phyloP scores from a whole-genome alignment of 2,797 vertebrate species.

The Prunella strophiata region DNA sequence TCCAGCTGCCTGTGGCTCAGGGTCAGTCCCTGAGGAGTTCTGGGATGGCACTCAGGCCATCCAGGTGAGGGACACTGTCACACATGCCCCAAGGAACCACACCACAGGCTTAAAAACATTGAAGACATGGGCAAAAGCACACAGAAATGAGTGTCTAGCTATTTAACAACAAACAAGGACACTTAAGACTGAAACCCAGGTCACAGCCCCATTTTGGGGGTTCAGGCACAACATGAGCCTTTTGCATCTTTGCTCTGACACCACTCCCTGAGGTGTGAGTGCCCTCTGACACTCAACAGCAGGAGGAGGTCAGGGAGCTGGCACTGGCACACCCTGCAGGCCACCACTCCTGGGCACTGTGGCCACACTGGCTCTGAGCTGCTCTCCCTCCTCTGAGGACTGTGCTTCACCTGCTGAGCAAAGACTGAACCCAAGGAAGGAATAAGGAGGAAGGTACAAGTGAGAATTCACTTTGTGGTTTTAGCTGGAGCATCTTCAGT shows the following conservation, averaged over 20 bases:
- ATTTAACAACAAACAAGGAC: background rate
- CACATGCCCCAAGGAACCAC: background rate
- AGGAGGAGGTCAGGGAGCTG: background rate
- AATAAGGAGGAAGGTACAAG: background rate
- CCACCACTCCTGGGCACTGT: background rate
- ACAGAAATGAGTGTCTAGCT: background rate
- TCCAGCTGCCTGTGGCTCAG: background rate
- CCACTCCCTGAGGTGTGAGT: rapidly evolving
- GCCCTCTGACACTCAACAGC: background rate
- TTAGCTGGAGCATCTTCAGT: background rate
- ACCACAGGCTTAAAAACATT: rapidly evolving
- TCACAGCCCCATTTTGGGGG: background rate
- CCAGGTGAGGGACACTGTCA: background rate
- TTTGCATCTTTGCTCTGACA: background rate
- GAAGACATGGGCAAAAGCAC: background rate
- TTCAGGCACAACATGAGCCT: background rate
- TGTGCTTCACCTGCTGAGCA: background rate
- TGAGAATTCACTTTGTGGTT: rapidly evolving
- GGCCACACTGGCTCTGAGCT: background rate
- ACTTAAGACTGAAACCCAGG: background rate
- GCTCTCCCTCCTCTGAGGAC: background rate
- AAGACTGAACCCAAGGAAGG: background rate
- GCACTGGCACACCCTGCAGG: rapidly evolving
- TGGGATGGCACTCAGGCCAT: rapidly evolving
- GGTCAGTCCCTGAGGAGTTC: background rate